Percentiles rank a stretch among this genome's conserved stretches.
These are phyloP conservation scores for Enteromius fasciolatus DNA, from an alignment of 2,797 vertebrate genomes.

Conservation along the genomic window DNA sequence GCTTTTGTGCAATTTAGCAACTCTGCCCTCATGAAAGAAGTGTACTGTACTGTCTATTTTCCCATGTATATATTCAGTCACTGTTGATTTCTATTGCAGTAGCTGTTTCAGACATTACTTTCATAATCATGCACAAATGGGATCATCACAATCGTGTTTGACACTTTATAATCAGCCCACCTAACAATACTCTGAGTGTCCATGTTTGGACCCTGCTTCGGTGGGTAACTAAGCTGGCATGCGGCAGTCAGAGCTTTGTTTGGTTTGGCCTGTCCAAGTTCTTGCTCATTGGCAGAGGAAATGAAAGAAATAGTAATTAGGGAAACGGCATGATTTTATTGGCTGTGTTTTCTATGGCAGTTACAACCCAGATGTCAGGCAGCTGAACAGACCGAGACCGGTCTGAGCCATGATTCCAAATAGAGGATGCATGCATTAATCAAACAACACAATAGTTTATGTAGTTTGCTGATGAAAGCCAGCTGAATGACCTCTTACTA, in stretches of 20 bases:
- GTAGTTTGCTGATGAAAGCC: conserved; percentile 6
- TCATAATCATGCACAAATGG: background rate
- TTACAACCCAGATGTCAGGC: conserved; percentile 85
- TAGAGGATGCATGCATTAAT: conserved; percentile 13
- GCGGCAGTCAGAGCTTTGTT: conserved; percentile 69
- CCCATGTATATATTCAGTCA: background rate
- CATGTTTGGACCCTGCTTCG: conserved; percentile 20
- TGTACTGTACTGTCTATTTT: background rate
- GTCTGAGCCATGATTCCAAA: conserved; percentile 54
- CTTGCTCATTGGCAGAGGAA: conserved; percentile 81
- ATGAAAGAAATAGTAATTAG: conserved; percentile 89
- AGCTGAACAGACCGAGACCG: conserved; percentile 78
- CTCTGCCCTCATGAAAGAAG: background rate
- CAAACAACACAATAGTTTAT: conserved; percentile 7
- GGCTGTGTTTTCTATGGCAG: conserved; percentile 82
- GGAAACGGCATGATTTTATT: conserved; percentile 86
- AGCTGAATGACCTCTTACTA: background rate
- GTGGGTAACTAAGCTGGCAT: conserved; percentile 38
- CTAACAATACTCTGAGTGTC: conserved; percentile 42
- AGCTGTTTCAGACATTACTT: background rate
- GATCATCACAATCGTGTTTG: background rate
- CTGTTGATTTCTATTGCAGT: background rate
- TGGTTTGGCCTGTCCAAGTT: conserved; percentile 77
- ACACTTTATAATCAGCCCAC: conserved; percentile 12
- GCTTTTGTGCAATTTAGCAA: background rate